Conservation (phyloP, 2,888 invertebrate genomes). For the Drosophila paramelanica region DNA sequence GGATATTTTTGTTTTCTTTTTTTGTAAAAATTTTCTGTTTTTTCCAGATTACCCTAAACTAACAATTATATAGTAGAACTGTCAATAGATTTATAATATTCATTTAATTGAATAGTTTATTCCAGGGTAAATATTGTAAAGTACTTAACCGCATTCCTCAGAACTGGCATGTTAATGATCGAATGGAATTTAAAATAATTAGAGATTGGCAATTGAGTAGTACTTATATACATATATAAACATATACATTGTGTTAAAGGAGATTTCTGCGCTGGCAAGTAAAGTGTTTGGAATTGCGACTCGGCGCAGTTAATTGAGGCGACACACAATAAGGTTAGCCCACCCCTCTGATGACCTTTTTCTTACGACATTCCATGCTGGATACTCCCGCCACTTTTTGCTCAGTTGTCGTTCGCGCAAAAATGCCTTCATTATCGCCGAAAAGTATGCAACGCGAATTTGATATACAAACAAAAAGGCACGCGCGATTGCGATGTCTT, state of each 20-base stretch:
- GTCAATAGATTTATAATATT: background rate
- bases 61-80: no score
- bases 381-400: background rate
- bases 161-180: background rate
- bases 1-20: no score
- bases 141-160: background rate
- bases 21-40: no score
- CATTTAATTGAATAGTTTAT: no score
- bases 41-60: no score
- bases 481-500: constrained; percentile 47
- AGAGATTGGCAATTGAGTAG: no score
- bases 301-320: constrained; percentile 39
- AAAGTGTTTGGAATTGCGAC: constrained; percentile 1
- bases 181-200: background rate
- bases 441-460: constrained; percentile 70
- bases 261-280: background rate
- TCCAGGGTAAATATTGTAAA: background rate
- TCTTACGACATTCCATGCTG: background rate
- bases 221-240: no score
- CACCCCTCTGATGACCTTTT: background rate
- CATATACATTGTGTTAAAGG: background rate
- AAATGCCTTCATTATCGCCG: constrained; percentile 72
- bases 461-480: constrained; percentile 67
- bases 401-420: constrained; percentile 27
- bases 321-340: constrained; percentile 8